A percentile compares a stretch with the other conserved stretches of the same genome.
phyloP scores from a whole-genome alignment of 2,113 vertebrate species.

The Microcebus murinus region DNA sequence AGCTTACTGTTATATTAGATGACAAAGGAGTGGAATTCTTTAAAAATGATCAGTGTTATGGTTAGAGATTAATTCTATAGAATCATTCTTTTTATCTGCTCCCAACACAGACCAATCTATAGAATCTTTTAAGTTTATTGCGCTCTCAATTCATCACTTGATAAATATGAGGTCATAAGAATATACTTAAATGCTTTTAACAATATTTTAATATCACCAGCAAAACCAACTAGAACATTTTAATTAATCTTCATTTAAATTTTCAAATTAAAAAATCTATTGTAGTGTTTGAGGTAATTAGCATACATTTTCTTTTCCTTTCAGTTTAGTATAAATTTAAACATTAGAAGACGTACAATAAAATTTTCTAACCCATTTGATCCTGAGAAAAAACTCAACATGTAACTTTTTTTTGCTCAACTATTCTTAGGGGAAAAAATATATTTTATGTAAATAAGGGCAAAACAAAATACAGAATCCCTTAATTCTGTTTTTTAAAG shows the following conservation, averaged over 20 bases:
- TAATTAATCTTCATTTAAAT: neutral
- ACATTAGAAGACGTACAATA: neutral
- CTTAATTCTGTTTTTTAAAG: neutral
- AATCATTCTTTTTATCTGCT: too few species aligned
- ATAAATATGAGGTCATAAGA: neutral
- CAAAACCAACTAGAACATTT: neutral
- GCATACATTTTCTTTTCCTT: neutral
- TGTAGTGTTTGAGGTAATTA: slow-evolving; percentile 24
- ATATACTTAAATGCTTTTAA: neutral
- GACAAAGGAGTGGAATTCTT: neutral
- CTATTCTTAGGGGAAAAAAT: neutral
- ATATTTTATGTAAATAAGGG: neutral
- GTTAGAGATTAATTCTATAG: neutral
- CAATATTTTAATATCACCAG: slow-evolving; percentile 24
- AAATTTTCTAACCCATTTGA: neutral
- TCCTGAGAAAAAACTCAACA: neutral
- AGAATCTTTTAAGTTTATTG: neutral
- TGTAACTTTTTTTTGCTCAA: slow-evolving; percentile 15
- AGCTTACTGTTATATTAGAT: neutral
- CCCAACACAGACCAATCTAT: too few species aligned
- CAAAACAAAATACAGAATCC: neutral
- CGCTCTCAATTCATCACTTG: neutral
- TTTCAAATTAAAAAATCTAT: slow-evolving; percentile 37
- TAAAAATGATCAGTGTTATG: neutral
- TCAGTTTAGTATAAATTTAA: neutral